Percentiles rank a stretch among this genome's conserved stretches.
Evolutionary conservation across 1,140 invertebrate genomes (phyloP).

Genomic region (Pentalonia nigronervosa): DNA sequence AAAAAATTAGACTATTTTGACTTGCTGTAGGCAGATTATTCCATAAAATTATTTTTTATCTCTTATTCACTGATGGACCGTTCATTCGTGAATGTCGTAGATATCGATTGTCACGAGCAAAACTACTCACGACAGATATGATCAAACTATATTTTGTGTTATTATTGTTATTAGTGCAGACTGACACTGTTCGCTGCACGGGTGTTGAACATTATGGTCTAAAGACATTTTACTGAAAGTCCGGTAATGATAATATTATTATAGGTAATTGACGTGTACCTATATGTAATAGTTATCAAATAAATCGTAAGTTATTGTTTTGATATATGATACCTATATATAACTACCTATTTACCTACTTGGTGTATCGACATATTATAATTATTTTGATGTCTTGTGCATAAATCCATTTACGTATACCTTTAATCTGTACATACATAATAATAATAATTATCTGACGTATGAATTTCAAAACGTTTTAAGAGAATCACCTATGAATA

Average conservation of each 20-base stretch:
- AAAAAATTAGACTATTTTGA: background rate
- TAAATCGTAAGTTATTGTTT: no score
- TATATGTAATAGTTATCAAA: no score
- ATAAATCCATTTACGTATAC: background rate
- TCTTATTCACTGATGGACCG: background rate
- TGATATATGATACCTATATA: no score
- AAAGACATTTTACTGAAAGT: background rate
- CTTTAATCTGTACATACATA: no score
- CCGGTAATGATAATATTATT: background rate
- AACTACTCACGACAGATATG: background rate
- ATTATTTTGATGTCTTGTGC: background rate
- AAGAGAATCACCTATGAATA: background rate
- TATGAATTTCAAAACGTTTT: background rate
- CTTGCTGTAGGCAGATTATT: background rate
- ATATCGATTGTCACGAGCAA: background rate
- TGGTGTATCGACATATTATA: background rate
- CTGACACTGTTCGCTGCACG: background rate
- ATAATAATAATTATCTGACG: background rate
- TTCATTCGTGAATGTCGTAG: background rate
- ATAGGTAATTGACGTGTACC: no score
- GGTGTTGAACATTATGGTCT: background rate
- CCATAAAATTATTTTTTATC: background rate
- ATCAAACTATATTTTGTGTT: background rate
- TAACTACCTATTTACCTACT: no score
- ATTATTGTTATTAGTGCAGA: background rate